Evolutionary conservation across 1,140 invertebrate species (phyloP).

Genomic region (Uloborus diversus): DNA sequence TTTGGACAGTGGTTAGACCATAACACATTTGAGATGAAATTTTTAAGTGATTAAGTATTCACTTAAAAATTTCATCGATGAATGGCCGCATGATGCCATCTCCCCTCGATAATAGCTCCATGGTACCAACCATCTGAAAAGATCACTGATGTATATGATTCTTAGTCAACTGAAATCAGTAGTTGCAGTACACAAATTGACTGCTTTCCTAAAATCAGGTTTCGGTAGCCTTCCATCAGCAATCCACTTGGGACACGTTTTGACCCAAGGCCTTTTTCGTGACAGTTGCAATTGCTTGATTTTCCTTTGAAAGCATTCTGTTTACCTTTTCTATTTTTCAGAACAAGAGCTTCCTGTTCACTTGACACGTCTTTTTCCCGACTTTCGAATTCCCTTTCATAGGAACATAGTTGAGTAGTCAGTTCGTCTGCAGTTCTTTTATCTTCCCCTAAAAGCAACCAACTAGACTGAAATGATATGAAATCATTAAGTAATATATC

Average conservation of each 20-base stretch:
- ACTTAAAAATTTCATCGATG: no score
- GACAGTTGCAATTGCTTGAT: not conserved
- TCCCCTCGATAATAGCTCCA: no score
- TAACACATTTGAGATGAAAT: no score
- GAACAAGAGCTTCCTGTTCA: no score
- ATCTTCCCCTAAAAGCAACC: constrained; percentile 1
- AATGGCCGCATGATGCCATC: no score
- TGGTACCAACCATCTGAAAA: not conserved
- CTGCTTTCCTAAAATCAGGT: not conserved
- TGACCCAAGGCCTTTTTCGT: constrained; percentile 3
- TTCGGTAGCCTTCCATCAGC: not conserved
- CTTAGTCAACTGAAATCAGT: no score
- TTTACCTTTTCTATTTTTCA: no score
- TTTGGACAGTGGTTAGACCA: constrained; percentile 10
- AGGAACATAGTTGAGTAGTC: not conserved
- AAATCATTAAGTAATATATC: not conserved
- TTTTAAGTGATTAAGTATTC: no score
- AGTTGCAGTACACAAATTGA: no score
- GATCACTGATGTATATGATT: not conserved
- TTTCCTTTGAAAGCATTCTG: no score
- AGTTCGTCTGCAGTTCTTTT: not conserved
- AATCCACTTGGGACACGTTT: not conserved
- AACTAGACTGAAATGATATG: not conserved
- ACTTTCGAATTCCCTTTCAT: constrained; percentile 1
- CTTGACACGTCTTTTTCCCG: no score